These are phyloP conservation scores for Cryptotis parvus DNA, from an alignment of 2,113 vertebrate species.

Conservation along the genomic window DNA sequence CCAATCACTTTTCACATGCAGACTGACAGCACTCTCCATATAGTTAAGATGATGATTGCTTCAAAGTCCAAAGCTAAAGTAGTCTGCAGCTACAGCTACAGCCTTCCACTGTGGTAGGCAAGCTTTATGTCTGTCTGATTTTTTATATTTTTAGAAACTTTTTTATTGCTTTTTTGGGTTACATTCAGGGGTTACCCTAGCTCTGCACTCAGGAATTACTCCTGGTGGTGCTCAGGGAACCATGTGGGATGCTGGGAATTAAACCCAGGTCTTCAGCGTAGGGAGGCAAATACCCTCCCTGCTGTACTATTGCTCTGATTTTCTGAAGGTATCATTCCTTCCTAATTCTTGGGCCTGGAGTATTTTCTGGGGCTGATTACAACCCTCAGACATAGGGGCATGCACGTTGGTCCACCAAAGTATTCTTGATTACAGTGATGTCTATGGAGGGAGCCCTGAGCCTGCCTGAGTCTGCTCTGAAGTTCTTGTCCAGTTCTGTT, in stretches of 20 bases:
- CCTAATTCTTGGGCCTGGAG: no score
- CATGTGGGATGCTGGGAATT: no score
- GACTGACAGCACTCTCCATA: background rate
- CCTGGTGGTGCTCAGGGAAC: no score
- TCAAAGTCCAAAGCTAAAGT: conserved; percentile 2
- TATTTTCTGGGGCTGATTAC: background rate
- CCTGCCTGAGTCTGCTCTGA: background rate
- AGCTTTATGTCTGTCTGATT: background rate
- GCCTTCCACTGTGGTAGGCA: background rate
- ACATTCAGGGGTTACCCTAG: no score
- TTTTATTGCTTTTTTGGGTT: no score
- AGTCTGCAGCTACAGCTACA: background rate
- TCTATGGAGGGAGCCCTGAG: background rate
- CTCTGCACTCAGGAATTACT: background rate
- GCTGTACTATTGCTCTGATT: no score
- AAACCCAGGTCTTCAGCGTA: no score
- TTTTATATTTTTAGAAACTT: no score
- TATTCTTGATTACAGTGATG: background rate
- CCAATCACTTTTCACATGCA: conserved; percentile 25
- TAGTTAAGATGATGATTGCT: conserved; percentile 27
- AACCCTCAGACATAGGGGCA: background rate
- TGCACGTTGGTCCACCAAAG: background rate
- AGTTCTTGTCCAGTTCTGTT: background rate
- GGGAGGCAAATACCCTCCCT: no score
- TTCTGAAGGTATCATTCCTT: no score